These are phyloP conservation scores for Terrapene triunguis DNA, from an alignment of 2,113 vertebrate genomes.

Conservation along the genomic window DNA sequence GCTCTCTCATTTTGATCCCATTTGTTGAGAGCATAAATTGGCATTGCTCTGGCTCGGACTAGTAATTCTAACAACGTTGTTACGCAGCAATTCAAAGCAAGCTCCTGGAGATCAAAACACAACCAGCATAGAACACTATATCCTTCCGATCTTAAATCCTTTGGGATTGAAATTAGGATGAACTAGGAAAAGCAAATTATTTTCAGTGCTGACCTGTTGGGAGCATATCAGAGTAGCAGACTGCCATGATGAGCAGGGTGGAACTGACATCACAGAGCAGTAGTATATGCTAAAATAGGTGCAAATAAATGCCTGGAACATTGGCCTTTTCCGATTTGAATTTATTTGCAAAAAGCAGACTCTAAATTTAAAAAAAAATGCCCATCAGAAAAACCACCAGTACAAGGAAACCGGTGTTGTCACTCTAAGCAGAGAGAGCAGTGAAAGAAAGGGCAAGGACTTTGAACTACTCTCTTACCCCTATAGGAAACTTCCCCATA, in stretches of 20 bases:
- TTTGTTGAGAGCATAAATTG: slow-evolving; percentile 23
- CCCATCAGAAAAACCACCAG: not conserved
- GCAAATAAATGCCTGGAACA: slow-evolving; percentile 36
- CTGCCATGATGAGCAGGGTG: slow-evolving; percentile 25
- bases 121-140: slow-evolving; percentile 12
- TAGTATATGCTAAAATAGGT: not conserved
- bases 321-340: slow-evolving; percentile 8
- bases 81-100: slow-evolving; percentile 64
- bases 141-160: slow-evolving; percentile 46
- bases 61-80: slow-evolving; percentile 57
- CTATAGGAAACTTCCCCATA: not conserved
- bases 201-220: slow-evolving; percentile 50
- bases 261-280: slow-evolving; percentile 23
- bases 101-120: slow-evolving; percentile 55
- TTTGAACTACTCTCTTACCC: not conserved
- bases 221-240: slow-evolving; percentile 53
- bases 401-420: not conserved
- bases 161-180: slow-evolving; percentile 65
- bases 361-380: not conserved
- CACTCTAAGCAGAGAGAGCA: not conserved
- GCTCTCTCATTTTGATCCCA: not conserved
- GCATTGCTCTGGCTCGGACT: slow-evolving; percentile 32
- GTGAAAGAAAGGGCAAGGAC: not conserved
- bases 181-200: slow-evolving; percentile 66
- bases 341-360: not conserved